phyloP scores from a whole-genome alignment of 64 coral and sea anemone genomes.

The Cladopsammia gracilis region DNA sequence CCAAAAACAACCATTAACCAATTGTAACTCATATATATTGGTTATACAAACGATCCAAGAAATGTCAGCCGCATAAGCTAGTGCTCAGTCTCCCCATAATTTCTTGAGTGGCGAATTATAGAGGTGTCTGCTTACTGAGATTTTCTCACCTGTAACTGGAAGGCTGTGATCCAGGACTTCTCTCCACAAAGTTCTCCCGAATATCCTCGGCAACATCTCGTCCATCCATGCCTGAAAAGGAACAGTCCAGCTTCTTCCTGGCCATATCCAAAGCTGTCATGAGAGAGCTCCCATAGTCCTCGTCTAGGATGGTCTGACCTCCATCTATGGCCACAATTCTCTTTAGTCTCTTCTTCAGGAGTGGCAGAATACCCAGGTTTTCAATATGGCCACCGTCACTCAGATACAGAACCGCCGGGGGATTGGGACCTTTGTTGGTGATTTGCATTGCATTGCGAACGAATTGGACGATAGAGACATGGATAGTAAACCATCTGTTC shows the following conservation, averaged over 20 bases:
- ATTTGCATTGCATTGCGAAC: conserved; percentile 38
- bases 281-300: background rate
- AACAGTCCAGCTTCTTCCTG: conserved; percentile 53
- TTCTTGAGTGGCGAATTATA: too few species aligned
- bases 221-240: conserved; percentile 52
- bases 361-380: conserved; percentile 62
- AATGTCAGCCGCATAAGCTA: too few species aligned
- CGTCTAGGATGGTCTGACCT: background rate
- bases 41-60: too few species aligned
- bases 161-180: conserved; percentile 12
- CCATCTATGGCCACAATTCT: conserved; percentile 63
- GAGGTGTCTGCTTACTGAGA: too few species aligned
- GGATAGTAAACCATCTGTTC: conserved; percentile 28
- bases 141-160: background rate
- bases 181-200: conserved; percentile 28
- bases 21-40: too few species aligned
- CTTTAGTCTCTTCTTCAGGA: conserved; percentile 59
- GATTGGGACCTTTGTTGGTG: conserved; percentile 19
- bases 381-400: conserved; percentile 77
- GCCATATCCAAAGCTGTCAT: conserved; percentile 37
- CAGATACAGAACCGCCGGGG: conserved; percentile 46
- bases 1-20: too few species aligned
- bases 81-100: too few species aligned
- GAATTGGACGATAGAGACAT: conserved; percentile 12
- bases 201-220: conserved; percentile 30